Evolutionary conservation across 1,140 invertebrate genomes (phyloP), one percentile per base, ranked within the genome.

Genomic region (Calliopsis andreniformis): DNA sequence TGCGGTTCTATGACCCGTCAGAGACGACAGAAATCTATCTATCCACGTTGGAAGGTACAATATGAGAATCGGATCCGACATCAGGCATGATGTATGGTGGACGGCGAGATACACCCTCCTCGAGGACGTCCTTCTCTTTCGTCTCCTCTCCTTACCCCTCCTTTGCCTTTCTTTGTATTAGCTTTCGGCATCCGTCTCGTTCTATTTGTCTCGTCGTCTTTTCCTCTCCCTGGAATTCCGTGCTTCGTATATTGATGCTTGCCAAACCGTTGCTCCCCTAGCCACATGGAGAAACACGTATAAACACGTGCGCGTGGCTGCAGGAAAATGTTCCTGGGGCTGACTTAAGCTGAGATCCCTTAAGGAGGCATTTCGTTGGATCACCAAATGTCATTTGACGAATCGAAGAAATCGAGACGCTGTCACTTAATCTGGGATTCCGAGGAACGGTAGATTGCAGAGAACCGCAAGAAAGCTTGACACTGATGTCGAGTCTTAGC

Each of bases 41-140:
- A 76, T 86, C 83, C 82, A 86, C 84, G 64, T 86, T 80, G 83
- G 75, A 72, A 58, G 69, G 53, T 87, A 90, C 87, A 89, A 90
- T 89, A 91, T 86, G 88, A 89, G 88, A 90, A 90, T 91, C 89
- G 88, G 87, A 92, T 91, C 88, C 82, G 86, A 87, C 83, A 91
- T 91, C 90, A 91, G 86, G 84, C 86, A 89, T 92, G 91, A 92
- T 91, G 88, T 91, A 92, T 91, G 89, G 80, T 87, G 81, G 83
- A 87, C 82, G 84, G 84, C 84, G 84, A 67, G 86, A 90, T 89
- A 89, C 88, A 85, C 88, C 85, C 88, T 84, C 61, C 12, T 23
- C 35, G 53, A 25, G 62, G 51, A 84, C 85, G 83, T 89, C 88
- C 81, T 84, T 84, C 87, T 80, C 56, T 81, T 84, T 84, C 87